Percentiles rank a stretch among this genome's conserved stretches.
Evolutionary conservation across 2,888 invertebrate species (phyloP).

Genomic region (Ctenicera cuprea): DNA sequence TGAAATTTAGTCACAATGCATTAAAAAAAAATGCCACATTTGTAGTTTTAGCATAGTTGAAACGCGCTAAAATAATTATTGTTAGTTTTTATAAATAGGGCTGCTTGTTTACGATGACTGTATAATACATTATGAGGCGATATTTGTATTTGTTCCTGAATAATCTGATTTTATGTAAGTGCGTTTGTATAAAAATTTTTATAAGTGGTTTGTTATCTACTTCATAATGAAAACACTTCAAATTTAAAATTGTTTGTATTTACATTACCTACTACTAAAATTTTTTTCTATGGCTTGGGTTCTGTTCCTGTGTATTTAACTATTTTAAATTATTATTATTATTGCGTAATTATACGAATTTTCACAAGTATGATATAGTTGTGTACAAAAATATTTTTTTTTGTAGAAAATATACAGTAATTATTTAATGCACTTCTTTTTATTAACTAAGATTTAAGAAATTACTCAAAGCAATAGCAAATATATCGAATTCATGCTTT

Average conservation of each 20-base stretch:
- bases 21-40: background rate
- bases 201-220: too few species aligned
- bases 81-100: slow-evolving; percentile 18
- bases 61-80: background rate
- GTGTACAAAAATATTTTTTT: too few species aligned
- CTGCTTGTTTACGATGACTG: slow-evolving; percentile 4
- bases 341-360: background rate
- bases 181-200: background rate
- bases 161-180: background rate
- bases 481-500: too few species aligned
- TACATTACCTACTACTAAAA: too few species aligned
- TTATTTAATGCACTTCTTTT: too few species aligned
- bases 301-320: slow-evolving; percentile 6
- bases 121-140: background rate
- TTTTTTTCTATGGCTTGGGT: background rate
- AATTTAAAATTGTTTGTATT: too few species aligned
- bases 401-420: too few species aligned
- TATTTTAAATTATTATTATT: background rate
- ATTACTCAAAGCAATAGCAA: too few species aligned
- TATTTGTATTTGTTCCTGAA: slow-evolving; percentile 3
- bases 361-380: background rate
- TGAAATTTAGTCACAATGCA: slow-evolving; percentile 18
- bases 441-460: too few species aligned
- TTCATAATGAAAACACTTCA: too few species aligned
- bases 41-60: too few species aligned